phyloP scores from a whole-genome alignment of 2,888 invertebrate genomes.

The Adelphocoris suturalis region DNA sequence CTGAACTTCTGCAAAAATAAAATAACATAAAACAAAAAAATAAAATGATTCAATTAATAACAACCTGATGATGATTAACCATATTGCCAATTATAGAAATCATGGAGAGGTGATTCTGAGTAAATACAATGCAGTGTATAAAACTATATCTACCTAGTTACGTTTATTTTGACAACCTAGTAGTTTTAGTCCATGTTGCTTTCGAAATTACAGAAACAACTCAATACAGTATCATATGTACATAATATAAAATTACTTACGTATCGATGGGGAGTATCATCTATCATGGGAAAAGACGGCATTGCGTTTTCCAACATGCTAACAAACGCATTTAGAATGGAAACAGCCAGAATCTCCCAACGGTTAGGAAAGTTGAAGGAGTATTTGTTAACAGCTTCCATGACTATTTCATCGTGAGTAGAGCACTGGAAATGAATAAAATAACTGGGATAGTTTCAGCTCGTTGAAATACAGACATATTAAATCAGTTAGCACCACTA shows the following conservation, averaged over 20 bases:
- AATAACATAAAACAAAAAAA: neutral
- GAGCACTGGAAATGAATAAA: slow-evolving; percentile 43
- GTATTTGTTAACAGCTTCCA: slow-evolving; percentile 59
- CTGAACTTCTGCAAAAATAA: slow-evolving; percentile 41
- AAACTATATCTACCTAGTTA: no score
- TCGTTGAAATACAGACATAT: no score
- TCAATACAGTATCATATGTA: neutral
- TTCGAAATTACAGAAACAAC: no score
- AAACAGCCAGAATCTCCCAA: slow-evolving; percentile 40
- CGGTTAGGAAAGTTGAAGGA: slow-evolving; percentile 32
- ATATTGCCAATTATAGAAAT: no score
- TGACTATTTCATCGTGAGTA: slow-evolving; percentile 50
- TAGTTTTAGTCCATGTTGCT: no score
- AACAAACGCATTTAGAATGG: slow-evolving; percentile 54
- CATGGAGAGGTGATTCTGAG: no score
- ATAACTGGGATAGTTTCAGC: neutral
- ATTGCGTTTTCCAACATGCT: slow-evolving; percentile 52
- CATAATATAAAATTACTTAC: neutral
- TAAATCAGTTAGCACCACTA: no score
- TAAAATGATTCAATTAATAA: neutral
- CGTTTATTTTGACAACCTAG: no score
- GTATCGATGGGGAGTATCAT: slow-evolving; percentile 41
- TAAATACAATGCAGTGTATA: no score
- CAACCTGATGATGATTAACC: no score
- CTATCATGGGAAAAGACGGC: slow-evolving; percentile 38